phyloP scores from a whole-genome alignment of 2,113 vertebrate genomes.

The Gracilinanus agilis region DNA sequence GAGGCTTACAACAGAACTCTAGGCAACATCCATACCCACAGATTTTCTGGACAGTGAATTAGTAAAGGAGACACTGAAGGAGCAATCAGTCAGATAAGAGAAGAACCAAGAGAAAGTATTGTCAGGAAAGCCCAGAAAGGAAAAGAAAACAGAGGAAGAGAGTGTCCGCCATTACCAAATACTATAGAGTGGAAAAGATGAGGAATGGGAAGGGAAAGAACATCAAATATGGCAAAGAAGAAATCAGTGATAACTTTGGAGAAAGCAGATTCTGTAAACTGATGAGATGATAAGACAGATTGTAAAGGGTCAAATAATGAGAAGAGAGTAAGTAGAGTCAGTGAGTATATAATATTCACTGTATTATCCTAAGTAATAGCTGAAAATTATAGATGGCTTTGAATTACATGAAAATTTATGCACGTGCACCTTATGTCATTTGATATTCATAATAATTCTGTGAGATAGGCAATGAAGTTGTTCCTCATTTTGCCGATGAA shows the following conservation, averaged over 20 bases:
- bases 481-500: not conserved
- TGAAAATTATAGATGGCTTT: not conserved
- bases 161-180: too few species aligned
- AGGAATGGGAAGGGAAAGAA: not conserved
- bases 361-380: not conserved
- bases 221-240: not conserved
- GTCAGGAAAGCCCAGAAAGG: not conserved
- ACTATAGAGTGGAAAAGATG: too few species aligned
- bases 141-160: not conserved
- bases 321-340: not conserved
- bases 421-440: not conserved
- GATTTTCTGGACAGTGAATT: too few species aligned
- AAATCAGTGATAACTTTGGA: not conserved
- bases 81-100: too few species aligned
- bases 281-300: not conserved
- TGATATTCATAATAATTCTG: not conserved
- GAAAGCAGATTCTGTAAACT: not conserved
- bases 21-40: too few species aligned
- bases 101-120: too few species aligned
- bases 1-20: too few species aligned
- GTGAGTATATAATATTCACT: not conserved
- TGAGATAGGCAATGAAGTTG: not conserved
- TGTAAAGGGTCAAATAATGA: not conserved
- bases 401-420: not conserved
- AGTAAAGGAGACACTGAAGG: too few species aligned